Evolutionary conservation across 2,888 invertebrate genomes (phyloP).

Genomic region (Tetragonula carbonaria): DNA sequence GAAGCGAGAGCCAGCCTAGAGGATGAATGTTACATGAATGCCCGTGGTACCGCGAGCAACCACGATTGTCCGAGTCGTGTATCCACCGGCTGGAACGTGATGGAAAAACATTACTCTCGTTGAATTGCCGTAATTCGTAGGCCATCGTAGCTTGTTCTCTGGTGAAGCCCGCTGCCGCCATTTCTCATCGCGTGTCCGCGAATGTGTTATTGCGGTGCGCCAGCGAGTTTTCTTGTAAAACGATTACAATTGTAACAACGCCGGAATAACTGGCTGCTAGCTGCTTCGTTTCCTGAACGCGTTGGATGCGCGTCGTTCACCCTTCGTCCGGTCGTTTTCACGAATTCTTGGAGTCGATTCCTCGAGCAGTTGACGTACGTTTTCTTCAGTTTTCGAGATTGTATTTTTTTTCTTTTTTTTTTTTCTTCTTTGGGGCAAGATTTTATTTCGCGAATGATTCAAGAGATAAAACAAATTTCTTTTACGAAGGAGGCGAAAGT

Average conservation of each 20-base stretch:
- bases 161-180: conserved; percentile 45
- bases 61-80: conserved; percentile 66
- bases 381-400: no score
- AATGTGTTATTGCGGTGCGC: conserved; percentile 9
- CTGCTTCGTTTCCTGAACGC: not conserved
- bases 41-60: conserved; percentile 29
- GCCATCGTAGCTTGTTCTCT: conserved; percentile 49
- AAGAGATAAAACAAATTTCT: no score
- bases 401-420: no score
- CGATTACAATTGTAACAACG: not conserved
- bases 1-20: conserved; percentile 55
- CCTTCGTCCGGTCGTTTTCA: not conserved
- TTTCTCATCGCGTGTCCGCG: conserved; percentile 49
- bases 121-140: conserved; percentile 70
- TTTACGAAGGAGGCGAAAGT: no score
- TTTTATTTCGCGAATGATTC: no score
- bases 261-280: not conserved
- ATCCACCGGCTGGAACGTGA: conserved; percentile 61
- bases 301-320: not conserved
- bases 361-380: no score
- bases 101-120: conserved; percentile 71
- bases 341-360: not conserved
- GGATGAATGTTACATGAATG: conserved; percentile 73
- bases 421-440: no score
- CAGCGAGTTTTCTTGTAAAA: not conserved